Base-by-base conservation (phyloP, 2,797 vertebrate species). In the Okamejei kenojei region DNA sequence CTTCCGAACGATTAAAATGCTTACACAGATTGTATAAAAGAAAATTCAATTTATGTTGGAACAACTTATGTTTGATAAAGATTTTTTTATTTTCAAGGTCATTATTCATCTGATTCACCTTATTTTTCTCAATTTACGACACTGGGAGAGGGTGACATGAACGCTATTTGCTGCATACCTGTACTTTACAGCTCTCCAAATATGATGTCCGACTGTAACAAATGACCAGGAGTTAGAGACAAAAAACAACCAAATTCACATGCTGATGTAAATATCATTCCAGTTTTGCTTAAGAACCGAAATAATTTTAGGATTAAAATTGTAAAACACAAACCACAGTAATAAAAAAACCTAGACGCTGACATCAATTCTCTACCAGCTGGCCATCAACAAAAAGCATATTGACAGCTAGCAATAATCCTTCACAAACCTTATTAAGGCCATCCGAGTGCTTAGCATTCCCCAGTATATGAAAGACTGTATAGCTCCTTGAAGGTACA, bases 121-220 rank as follows among this genome's bases (percentile, higher is more conserved):
- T 8, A 54, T 61, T 26, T 82, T 54, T 84, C 54, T 61, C 45
- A 58, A 26, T 45, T 11, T 79, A 38, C 45, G 38, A 35, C 45
- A 54, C 38, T 6, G 32, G 23, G 71, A 76, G 73, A 92, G 35
- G 29, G 26, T 7, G 35, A 91, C 0, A 38, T 92, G 35, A 26
- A 74, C 10, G n/a, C 23, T 45, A 73, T 71, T 32, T 74, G 68
- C 32, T 91, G 88, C 32, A 54, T 93, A 93, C 93, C 93, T 93
- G 32, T 84, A 17, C n/a, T 54, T 91, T 93, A 93, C 29, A 93
- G 76, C 74, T 93, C 91, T 80, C 93, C 93, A 93, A 93, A 93
- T 78, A 80, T 61, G n/a, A 93, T 90, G 90, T 93, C 90, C 54
- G 93, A 90, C 93, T 93, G 91, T 78, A 93, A 93, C 61, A 93